Base-by-base conservation (phyloP, 2,113 vertebrate species). In the Xerus inauris region DNA sequence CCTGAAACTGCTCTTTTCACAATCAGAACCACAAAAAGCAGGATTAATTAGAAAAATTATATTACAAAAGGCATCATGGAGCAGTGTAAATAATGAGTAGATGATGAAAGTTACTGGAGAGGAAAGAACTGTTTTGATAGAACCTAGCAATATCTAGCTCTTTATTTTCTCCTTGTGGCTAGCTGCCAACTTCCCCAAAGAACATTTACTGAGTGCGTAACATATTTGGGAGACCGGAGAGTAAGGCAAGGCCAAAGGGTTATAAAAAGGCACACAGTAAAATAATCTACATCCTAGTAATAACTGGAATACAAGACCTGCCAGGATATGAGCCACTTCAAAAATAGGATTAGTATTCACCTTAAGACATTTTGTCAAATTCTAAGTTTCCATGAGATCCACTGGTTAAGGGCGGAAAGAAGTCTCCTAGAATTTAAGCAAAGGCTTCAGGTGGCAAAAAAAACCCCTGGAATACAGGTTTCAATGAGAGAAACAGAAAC, bases 271-370 rank as follows among this genome's bases (percentile, higher is more conserved):
- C 19, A 47, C 10, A 76, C 3, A 65, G 8, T 77, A 47, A 86
- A n/a, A 45, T 64, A 5, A 10, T 26, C 3, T 38, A 47, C 3
- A 47, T 1, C 5, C 8, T 80, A 47, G 11, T 13, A 22, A 42
- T 82, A 20, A 20, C 9, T 82, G 11, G 7, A 82, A 69, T 6
- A 22, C 75, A 76, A 89, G 28, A 69, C 5, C 32, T 75, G 35
- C 4, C 26, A 28, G n/a, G 10, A 7, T 17, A n/a, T 20, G 0
- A 8, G 1, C 5, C 6, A 4, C 14, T 7, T 65, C 79, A 10
- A 47, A 84, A 75, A 30, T 0, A 59, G 19, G 3, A 40, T 19
- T 11, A 47, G 6, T 26, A 30, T 51, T 28, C 10, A 71, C 26
- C 1, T 2, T 35, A 59, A 57, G 16, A 8, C 4, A 45, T 22